Conservation (phyloP, 2,113 vertebrate species). For the Colaptes auratus region DNA sequence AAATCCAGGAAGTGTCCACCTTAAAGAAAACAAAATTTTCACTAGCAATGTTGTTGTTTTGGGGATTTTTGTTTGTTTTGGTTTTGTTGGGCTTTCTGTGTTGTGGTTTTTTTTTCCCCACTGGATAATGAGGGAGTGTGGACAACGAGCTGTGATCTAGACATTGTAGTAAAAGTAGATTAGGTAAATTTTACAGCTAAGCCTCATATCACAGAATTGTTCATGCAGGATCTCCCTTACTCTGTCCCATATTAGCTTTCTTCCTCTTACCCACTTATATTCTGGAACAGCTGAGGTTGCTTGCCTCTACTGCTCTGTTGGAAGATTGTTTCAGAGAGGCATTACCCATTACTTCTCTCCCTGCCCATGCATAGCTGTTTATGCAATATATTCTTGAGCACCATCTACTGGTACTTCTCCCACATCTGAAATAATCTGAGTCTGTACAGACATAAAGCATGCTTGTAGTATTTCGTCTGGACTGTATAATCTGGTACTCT, state of each 20-base stretch:
- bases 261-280: neutral
- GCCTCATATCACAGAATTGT: neutral
- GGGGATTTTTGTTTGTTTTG: neutral
- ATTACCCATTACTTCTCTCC: neutral
- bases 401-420: conserved; percentile 56
- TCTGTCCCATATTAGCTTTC: neutral
- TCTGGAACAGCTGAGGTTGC: neutral
- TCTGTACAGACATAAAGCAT: neutral
- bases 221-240: neutral
- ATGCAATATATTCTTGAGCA: conserved; percentile 53
- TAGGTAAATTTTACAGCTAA: neutral
- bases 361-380: neutral
- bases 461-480: neutral
- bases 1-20: neutral
- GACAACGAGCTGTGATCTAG: neutral
- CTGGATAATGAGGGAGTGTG: neutral
- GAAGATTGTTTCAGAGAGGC: neutral
- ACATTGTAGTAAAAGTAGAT: neutral
- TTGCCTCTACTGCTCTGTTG: neutral
- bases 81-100: no score
- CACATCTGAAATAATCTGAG: neutral
- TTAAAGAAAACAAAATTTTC: neutral
- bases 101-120: neutral
- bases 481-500: neutral
- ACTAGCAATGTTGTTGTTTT: neutral